Conservation (phyloP, 2,797 vertebrate species). For the Pseudochirops corinnae region DNA sequence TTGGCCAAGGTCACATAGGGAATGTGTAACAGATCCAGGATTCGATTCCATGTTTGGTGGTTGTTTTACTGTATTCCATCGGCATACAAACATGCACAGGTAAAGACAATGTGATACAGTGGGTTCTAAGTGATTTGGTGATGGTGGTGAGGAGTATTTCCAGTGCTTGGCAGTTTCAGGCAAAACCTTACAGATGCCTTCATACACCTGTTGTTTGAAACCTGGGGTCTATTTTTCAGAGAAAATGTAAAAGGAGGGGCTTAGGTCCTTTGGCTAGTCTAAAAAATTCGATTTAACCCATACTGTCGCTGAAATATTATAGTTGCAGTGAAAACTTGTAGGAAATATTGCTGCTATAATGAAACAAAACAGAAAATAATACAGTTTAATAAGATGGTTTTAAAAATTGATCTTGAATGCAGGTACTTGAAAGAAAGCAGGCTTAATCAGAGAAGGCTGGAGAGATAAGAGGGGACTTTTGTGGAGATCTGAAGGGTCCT, state of each 20-base stretch:
- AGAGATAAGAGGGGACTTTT: background rate
- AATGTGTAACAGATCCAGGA: background rate
- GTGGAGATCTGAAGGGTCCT: background rate
- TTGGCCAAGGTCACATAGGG: background rate
- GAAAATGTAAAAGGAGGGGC: background rate
- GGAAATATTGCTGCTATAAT: background rate
- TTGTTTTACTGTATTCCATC: background rate
- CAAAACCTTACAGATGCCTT: background rate
- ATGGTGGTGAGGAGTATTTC: background rate
- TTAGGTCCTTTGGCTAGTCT: background rate
- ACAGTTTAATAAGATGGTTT: background rate
- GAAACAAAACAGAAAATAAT: constrained; percentile 3
- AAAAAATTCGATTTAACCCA: background rate
- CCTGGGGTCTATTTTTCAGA: background rate
- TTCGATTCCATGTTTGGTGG: background rate
- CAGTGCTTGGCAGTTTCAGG: background rate
- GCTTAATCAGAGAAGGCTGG: background rate
- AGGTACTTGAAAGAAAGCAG: background rate
- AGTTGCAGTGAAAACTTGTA: background rate
- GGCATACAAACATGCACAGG: background rate
- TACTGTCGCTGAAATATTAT: background rate
- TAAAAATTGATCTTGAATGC: background rate
- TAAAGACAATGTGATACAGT: background rate
- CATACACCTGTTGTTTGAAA: background rate
- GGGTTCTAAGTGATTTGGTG: background rate